Conservation (phyloP, 1,140 invertebrate genomes). For the Aricia agestis region DNA sequence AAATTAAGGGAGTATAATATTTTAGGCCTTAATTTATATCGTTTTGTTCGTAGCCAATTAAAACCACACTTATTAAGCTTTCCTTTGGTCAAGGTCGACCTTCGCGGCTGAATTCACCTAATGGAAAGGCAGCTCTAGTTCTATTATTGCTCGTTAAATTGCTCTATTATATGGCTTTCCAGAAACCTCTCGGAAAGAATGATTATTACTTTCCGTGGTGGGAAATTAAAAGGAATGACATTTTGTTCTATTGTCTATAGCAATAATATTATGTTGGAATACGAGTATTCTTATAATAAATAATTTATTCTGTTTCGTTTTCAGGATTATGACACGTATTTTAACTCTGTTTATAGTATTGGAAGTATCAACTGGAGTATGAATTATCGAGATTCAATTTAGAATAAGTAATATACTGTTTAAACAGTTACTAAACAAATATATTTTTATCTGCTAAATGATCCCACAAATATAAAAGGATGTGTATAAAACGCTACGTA, state of each 20-base stretch:
- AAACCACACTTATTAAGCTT: not conserved
- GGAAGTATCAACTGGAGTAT: too few species aligned
- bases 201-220: not conserved
- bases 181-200: constrained; percentile 8
- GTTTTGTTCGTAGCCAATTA: not conserved
- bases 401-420: too few species aligned
- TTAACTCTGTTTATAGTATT: too few species aligned
- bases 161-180: constrained; percentile 8
- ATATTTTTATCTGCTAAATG: too few species aligned
- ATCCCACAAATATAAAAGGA: too few species aligned
- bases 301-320: too few species aligned
- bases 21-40: not conserved
- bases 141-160: constrained; percentile 11
- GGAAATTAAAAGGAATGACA: not conserved
- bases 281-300: too few species aligned
- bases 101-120: not conserved
- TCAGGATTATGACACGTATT: too few species aligned
- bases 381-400: too few species aligned
- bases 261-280: not conserved
- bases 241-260: not conserved
- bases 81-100: not conserved
- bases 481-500: not conserved
- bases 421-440: too few species aligned
- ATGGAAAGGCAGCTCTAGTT: constrained; percentile 5
- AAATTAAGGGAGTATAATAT: not conserved